A percentile compares a stretch with the other conserved stretches of the same genome.
These are phyloP conservation scores for Ypsolopha scabrella DNA, from an alignment of 2,888 invertebrate species.

Conservation along the genomic window DNA sequence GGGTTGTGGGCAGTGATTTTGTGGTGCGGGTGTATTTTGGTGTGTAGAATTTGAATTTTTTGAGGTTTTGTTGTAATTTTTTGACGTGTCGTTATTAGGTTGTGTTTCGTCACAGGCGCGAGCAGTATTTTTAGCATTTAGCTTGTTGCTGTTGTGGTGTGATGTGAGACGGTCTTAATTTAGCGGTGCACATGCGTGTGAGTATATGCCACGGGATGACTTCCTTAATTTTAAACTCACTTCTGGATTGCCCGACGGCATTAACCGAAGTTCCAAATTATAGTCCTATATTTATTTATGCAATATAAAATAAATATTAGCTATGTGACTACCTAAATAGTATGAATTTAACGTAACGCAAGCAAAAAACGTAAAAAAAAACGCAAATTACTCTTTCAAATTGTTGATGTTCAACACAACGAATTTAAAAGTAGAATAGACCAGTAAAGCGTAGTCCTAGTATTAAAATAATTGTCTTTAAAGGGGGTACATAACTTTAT, in stretches of 20 bases:
- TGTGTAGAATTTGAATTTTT: neutral
- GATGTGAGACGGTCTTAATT: conserved; percentile 60
- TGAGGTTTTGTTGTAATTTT: conserved; percentile 10
- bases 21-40: conserved; percentile 13
- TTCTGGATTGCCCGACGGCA: conserved; percentile 18
- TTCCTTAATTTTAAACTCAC: conserved; percentile 42
- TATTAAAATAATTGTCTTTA: too few relatives aligned
- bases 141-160: conserved; percentile 45
- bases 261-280: too few relatives aligned
- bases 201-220: conserved; percentile 49
- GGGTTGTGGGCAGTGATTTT: conserved; percentile 19
- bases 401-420: too few relatives aligned
- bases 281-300: too few relatives aligned
- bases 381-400: too few relatives aligned
- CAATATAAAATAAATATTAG: too few relatives aligned
- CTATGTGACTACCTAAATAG: too few relatives aligned
- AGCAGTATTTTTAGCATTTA: conserved; percentile 62
- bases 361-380: too few relatives aligned
- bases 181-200: conserved; percentile 56
- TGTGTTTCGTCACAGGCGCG: conserved; percentile 51
- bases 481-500: too few relatives aligned
- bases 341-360: too few relatives aligned
- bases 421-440: too few relatives aligned
- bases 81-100: conserved; percentile 38
- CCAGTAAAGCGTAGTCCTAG: too few relatives aligned